Evolutionary conservation across 2,113 vertebrate species (phyloP).

Genomic region (Pavo muticus): DNA sequence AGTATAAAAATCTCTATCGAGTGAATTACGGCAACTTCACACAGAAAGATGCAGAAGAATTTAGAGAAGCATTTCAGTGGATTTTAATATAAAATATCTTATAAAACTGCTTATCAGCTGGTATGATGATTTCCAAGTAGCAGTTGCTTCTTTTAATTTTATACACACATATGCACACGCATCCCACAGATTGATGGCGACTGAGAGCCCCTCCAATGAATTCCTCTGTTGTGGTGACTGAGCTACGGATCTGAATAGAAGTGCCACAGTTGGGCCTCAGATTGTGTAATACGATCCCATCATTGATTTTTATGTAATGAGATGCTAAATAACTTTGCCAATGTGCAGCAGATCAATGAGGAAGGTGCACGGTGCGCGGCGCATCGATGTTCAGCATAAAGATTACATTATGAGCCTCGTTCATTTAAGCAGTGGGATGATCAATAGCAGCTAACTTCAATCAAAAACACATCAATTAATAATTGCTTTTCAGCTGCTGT

Average conservation of each 20-base stretch:
- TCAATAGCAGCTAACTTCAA: constrained; percentile 32
- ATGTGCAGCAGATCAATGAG: neutral
- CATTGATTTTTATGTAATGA: neutral
- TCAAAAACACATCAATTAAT: constrained; percentile 55
- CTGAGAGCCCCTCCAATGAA: neutral
- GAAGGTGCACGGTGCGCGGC: neutral
- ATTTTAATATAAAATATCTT: constrained; percentile 32
- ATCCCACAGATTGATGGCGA: neutral
- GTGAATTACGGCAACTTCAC: constrained; percentile 18
- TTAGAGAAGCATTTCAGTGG: constrained; percentile 1
- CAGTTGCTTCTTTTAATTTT: constrained; percentile 5
- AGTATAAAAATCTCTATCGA: constrained; percentile 19
- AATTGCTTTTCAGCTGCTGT: constrained; percentile 34
- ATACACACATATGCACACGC: neutral
- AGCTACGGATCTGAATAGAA: neutral
- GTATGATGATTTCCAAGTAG: neutral
- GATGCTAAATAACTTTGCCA: constrained; percentile 27
- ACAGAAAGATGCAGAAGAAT: neutral
- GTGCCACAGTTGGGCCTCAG: neutral
- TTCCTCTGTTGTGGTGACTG: neutral
- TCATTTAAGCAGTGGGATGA: neutral
- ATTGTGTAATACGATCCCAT: neutral
- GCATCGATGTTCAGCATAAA: neutral
- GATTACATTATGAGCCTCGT: neutral
- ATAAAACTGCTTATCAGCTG: neutral